These are phyloP conservation scores for Diglossa brunneiventris DNA, from an alignment of 2,113 vertebrate species.

Conservation along the genomic window DNA sequence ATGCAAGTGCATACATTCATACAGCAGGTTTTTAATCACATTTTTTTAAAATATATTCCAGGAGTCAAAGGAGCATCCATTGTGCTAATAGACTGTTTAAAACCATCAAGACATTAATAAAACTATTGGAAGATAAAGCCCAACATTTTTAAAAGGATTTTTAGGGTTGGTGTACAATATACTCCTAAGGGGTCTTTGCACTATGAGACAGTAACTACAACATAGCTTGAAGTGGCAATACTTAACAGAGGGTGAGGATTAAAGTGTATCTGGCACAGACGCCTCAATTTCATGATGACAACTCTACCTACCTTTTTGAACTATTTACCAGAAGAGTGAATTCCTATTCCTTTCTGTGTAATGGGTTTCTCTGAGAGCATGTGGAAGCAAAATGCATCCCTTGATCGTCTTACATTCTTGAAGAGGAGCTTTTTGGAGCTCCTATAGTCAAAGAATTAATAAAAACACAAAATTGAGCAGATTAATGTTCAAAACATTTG, in stretches of 20 bases:
- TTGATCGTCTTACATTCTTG: fast-evolving
- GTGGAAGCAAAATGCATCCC: background rate
- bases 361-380: background rate
- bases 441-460: background rate
- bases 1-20: background rate
- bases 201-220: background rate
- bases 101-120: background rate
- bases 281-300: background rate
- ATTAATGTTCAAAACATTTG: background rate
- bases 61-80: background rate
- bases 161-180: background rate
- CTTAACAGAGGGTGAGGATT: background rate
- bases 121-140: background rate
- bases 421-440: background rate
- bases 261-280: background rate
- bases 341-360: background rate
- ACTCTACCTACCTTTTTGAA: background rate
- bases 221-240: background rate
- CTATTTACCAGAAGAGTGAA: background rate
- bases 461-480: background rate
- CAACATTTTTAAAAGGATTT: background rate
- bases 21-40: background rate
- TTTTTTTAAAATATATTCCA: background rate
- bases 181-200: background rate
- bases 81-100: background rate